Evolutionary conservation across 2,113 vertebrate species (phyloP).

Genomic region (Hydrolagus affinis): DNA sequence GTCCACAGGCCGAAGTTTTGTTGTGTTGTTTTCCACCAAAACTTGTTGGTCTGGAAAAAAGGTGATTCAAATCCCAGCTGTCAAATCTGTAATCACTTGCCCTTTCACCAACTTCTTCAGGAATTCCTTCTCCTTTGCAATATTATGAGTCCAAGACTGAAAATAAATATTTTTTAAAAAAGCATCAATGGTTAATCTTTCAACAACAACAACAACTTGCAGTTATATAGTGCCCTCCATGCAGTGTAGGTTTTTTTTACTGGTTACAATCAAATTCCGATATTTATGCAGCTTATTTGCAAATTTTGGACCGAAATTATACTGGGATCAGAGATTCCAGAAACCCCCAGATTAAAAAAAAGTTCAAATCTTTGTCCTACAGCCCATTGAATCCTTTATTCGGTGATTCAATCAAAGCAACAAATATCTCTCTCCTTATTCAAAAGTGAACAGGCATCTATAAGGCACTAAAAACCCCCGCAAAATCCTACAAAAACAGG

Average conservation of each 20-base stretch:
- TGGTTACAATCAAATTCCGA: background rate
- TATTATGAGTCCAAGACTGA: conserved; percentile 98
- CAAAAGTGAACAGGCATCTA: background rate
- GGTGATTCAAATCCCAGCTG: conserved; percentile 77
- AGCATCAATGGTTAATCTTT: conserved; percentile 14
- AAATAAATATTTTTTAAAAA: conserved; percentile 36
- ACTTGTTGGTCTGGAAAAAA: conserved; percentile 32
- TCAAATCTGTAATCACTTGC: conserved; percentile 83
- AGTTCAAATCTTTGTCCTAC: background rate
- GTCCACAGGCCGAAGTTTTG: background rate
- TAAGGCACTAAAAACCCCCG: no score
- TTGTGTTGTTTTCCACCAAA: background rate
- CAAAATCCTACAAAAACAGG: no score
- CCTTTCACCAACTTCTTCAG: conserved; percentile 89
- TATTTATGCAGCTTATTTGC: background rate
- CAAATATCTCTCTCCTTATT: background rate
- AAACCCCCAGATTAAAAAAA: background rate
- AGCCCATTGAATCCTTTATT: background rate
- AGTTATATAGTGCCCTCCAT: no score
- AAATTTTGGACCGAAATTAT: background rate
- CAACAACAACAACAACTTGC: no score
- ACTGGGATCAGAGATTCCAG: background rate
- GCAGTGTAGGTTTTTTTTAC: background rate
- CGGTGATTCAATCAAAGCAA: background rate
- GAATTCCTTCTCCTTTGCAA: conserved; percentile 92